These are phyloP conservation scores for Odontocerum albicorne DNA, from an alignment of 2,888 invertebrate species.

Conservation along the genomic window DNA sequence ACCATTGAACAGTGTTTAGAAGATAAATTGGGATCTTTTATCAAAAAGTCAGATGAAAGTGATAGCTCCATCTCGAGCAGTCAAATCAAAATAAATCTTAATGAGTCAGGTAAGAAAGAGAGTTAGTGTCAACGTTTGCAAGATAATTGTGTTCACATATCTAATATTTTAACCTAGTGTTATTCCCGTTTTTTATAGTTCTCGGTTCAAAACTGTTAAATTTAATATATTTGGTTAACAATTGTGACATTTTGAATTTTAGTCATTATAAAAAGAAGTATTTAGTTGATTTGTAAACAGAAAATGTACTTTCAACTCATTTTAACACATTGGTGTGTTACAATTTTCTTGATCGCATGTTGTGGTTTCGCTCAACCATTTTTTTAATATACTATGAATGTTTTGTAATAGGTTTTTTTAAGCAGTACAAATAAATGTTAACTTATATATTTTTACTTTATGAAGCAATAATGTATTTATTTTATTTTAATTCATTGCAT, in stretches of 20 bases:
- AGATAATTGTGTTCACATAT: too few species aligned
- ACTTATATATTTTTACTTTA: constrained; percentile 20
- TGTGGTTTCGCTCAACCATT: constrained; percentile 16
- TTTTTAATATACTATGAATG: constrained; percentile 2
- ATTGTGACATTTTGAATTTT: too few species aligned
- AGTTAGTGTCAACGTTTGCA: constrained; percentile 19
- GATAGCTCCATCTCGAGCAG: constrained; percentile 9
- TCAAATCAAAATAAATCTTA: constrained; percentile 6
- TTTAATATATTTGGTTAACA: too few species aligned
- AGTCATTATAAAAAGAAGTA: too few species aligned
- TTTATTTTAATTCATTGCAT: too few species aligned
- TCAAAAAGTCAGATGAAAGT: constrained; percentile 15
- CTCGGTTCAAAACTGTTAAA: too few species aligned
- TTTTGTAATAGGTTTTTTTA: constrained; percentile 18
- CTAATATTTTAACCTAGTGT: too few species aligned
- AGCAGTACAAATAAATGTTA: constrained; percentile 27
- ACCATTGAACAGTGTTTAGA: constrained; percentile 5
- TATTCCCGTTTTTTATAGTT: too few species aligned
- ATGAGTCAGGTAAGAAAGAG: constrained; percentile 18
- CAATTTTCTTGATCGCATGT: too few species aligned
- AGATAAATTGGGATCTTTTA: constrained; percentile 7
- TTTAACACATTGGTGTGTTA: too few species aligned
- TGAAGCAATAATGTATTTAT: constrained; percentile 16
- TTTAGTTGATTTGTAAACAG: too few species aligned
- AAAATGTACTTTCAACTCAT: too few species aligned